Evolutionary conservation across 2,797 vertebrate species (phyloP), one percentile per base, ranked within the genome.

Genomic region (Catostomus latipinnis): DNA sequence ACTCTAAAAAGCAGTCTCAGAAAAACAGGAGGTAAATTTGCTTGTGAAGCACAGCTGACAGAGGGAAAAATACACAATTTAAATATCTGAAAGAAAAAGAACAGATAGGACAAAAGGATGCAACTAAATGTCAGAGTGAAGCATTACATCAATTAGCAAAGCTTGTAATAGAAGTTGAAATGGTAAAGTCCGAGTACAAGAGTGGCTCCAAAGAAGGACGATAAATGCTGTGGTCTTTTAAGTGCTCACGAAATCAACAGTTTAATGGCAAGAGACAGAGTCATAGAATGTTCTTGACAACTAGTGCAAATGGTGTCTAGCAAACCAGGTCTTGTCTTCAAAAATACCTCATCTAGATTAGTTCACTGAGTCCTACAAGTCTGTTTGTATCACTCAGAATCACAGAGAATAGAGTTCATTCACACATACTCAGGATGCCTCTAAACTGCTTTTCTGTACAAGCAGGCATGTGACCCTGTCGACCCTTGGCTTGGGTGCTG

Each of bases 61-160:
- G 56, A 73, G 76, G 48, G 58, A 11, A 83, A 81, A 82, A 80
- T 71, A 71, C 56, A 78, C 73, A 75, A 83, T 76, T 74, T 76
- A 85, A 85, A 86, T 81, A 68, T 63, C 50, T 81, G 71, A 67
- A 13, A 81, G 71, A 54, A 71, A 73, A 79, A 56, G 71, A 82
- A 63, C 16, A 62, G 50, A 69, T 53, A 76, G 74, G 81, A 82
- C 72, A 56, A 78, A 84, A 67, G 82, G 72, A 86, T 71, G 75
- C 60, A 78, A 85, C 58, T 46, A 54, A 81, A 83, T 77, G 83
- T 78, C 85, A 85, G 65, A 80, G 78, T 88, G 85, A 88, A 86
- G 85, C 86, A 86, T 85, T 82, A 86, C 83, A 84, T 86, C 80
- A 86, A 85, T 86, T 84, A 86, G 86, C 80, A 70, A 56, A 81